Evolutionary conservation across 2,113 vertebrate genomes (phyloP).

Genomic region (Callochromis pleurospilus): DNA sequence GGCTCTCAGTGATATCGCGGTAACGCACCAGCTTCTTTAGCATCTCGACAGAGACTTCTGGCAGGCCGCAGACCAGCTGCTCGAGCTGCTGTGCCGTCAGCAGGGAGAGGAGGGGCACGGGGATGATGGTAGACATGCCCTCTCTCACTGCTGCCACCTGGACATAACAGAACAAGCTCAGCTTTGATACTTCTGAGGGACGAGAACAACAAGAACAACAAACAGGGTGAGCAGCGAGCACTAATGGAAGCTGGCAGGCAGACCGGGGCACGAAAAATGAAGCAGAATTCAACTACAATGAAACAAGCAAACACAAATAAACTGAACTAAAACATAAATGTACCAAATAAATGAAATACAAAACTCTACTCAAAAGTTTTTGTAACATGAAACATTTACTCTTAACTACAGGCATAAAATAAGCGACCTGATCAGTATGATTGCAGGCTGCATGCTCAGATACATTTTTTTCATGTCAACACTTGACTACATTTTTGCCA

Average conservation of each 20-base stretch:
- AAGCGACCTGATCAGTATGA: background rate
- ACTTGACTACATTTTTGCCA: background rate
- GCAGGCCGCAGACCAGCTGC: conserved; percentile 78
- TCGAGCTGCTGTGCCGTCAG: conserved; percentile 78
- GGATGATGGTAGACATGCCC: conserved; percentile 80
- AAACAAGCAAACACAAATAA: background rate
- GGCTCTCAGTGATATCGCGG: conserved; percentile 75
- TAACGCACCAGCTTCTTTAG: conserved; percentile 80
- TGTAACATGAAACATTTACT: background rate
- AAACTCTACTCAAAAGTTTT: background rate
- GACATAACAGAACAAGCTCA: conserved; percentile 18
- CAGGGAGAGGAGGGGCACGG: conserved; percentile 76
- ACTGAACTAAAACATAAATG: background rate
- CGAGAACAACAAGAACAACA: conserved; percentile 3
- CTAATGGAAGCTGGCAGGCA: conserved; percentile 1
- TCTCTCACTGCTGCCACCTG: conserved; percentile 76
- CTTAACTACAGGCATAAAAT: background rate
- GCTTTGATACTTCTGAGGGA: conserved; percentile 35
- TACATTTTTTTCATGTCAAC: background rate
- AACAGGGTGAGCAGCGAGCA: background rate
- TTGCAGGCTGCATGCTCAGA: background rate
- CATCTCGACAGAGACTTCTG: conserved; percentile 78
- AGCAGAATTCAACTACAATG: background rate
- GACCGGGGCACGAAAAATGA: background rate
- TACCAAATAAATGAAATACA: background rate